Conservation (phyloP, 2,797 vertebrate species). For the Betta splendens region DNA sequence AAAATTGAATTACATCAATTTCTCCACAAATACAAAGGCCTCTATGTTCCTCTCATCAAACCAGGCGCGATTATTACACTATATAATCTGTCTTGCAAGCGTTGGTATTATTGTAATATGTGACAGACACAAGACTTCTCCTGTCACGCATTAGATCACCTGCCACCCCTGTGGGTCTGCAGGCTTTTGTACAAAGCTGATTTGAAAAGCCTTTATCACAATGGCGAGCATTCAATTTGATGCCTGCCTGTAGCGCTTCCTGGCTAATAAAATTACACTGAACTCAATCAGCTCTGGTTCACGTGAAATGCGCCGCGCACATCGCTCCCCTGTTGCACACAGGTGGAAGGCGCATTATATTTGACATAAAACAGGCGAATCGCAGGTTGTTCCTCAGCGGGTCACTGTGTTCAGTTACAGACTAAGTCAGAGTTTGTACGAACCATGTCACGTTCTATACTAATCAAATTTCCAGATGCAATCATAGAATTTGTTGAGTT, state of each 20-base stretch:
- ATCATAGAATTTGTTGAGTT: not conserved
- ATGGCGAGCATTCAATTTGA: constrained; percentile 62
- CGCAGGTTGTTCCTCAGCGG: constrained; percentile 7
- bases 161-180: constrained; percentile 37
- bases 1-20: not conserved
- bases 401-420: not conserved
- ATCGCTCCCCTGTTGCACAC: constrained; percentile 23
- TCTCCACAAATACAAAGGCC: not conserved
- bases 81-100: constrained; percentile 12
- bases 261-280: constrained; percentile 60
- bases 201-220: constrained; percentile 62
- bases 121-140: constrained; percentile 38
- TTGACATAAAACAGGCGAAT: constrained; percentile 4
- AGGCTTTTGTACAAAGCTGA: constrained; percentile 50
- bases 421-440: not conserved
- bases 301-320: constrained; percentile 35
- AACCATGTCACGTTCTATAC: not conserved
- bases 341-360: constrained; percentile 19
- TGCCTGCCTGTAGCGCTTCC: constrained; percentile 63
- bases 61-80: constrained; percentile 7
- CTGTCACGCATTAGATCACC: constrained; percentile 43
- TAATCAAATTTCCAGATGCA: not conserved
- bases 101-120: constrained; percentile 2
- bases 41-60: constrained; percentile 16
- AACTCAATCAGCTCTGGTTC: constrained; percentile 49